Evolutionary conservation across 2,888 invertebrate species (phyloP).

Genomic region (Alloscopus bannaensis): DNA sequence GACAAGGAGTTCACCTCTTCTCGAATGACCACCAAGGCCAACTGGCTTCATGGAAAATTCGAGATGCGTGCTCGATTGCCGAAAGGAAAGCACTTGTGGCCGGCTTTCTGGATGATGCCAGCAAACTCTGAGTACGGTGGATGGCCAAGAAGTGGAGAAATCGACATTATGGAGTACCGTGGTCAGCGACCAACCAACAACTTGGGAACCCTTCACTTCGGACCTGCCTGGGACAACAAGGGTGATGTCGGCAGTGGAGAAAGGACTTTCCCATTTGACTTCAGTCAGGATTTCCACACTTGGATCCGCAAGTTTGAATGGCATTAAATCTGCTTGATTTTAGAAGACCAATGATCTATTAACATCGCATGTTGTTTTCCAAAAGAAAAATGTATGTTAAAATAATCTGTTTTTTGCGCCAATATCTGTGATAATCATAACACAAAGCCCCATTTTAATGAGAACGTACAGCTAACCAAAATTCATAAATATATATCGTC

Average conservation of each 20-base stretch:
- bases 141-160: slow-evolving; percentile 68
- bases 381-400: too few species aligned
- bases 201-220: slow-evolving; percentile 68
- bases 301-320: slow-evolving; percentile 61
- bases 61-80: slow-evolving; percentile 70
- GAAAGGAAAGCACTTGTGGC: slow-evolving; percentile 68
- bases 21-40: slow-evolving; percentile 65
- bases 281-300: slow-evolving; percentile 63
- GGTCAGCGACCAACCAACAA: slow-evolving; percentile 60
- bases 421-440: slow-evolving; percentile 10
- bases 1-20: slow-evolving; percentile 69
- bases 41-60: slow-evolving; percentile 68
- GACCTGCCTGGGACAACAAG: slow-evolving; percentile 58
- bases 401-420: neutral
- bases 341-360: too few species aligned
- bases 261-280: slow-evolving; percentile 47
- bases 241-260: slow-evolving; percentile 52
- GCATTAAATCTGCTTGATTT: slow-evolving; percentile 35
- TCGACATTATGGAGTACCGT: slow-evolving; percentile 67
- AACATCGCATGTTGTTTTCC: too few species aligned
- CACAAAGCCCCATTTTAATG: too few species aligned
- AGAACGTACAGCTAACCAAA: too few species aligned
- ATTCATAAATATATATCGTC: too few species aligned
- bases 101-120: slow-evolving; percentile 71
- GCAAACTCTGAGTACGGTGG: slow-evolving; percentile 53